These are phyloP conservation scores for Phrynosoma blainvillii DNA, from an alignment of 2,113 vertebrate genomes.

Conservation along the genomic window DNA sequence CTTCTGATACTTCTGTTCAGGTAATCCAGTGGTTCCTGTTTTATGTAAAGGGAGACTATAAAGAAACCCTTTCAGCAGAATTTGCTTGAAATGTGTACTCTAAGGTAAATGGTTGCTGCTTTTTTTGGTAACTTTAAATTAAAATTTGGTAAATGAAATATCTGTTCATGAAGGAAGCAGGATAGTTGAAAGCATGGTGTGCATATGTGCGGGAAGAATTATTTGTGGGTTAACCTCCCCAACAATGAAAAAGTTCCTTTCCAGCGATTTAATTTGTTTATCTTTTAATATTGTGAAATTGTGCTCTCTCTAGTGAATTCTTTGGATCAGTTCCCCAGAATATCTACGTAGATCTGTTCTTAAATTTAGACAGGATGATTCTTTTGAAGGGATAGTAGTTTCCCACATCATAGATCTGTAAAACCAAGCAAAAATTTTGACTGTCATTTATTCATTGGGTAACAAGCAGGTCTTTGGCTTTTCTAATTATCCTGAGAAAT, in stretches of 20 bases:
- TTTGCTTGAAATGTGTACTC: neutral
- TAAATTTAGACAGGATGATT: conserved; percentile 21
- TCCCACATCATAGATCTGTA: neutral
- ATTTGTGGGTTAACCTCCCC: neutral
- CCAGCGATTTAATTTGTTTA: too few species aligned
- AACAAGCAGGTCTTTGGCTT: conserved; percentile 32
- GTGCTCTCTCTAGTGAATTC: neutral
- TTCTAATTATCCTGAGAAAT: conserved; percentile 50
- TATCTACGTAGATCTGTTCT: neutral
- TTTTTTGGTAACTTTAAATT: neutral
- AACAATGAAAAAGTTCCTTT: neutral
- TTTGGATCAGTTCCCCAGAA: neutral
- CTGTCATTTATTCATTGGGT: conserved; percentile 28
- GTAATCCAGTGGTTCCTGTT: neutral
- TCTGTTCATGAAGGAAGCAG: neutral
- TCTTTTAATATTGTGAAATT: neutral
- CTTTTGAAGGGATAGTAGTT: conserved; percentile 17
- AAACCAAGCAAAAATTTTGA: conserved; percentile 19
- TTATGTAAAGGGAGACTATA: neutral
- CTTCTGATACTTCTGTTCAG: neutral
- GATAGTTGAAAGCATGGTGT: conserved; percentile 6
- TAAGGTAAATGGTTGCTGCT: neutral
- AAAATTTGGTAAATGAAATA: neutral
- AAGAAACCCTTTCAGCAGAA: neutral
- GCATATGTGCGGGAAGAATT: neutral